Evolutionary conservation across 2,113 vertebrate species (phyloP).

Genomic region (Chrysemys picta): DNA sequence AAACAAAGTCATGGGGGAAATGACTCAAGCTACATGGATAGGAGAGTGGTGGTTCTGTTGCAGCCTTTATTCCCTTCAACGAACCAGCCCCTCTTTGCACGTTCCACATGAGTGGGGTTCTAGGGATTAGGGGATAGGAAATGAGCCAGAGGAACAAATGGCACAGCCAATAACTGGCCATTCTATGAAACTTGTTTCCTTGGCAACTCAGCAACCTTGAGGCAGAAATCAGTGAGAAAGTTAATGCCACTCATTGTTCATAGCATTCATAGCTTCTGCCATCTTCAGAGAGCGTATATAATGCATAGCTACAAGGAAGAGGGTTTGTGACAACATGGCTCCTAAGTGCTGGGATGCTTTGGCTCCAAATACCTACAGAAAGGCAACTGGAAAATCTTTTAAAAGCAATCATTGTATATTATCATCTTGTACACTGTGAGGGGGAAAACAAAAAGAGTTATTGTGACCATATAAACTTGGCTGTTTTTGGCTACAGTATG

Average conservation of each 20-base stretch:
- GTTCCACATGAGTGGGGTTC: not conserved
- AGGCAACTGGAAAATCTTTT: not conserved
- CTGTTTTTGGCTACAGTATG: not conserved
- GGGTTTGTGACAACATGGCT: not conserved
- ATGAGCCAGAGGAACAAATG: not conserved
- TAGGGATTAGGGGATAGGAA: not conserved
- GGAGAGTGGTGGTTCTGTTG: not conserved
- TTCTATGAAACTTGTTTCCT: not conserved
- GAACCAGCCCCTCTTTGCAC: accelerated
- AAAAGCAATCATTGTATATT: not conserved
- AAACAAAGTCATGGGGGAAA: not conserved
- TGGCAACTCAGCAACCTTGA: not conserved
- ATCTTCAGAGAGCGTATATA: not conserved
- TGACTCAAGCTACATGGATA: accelerated
- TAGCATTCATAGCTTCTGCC: not conserved
- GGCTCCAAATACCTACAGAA: not conserved
- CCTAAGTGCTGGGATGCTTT: not conserved
- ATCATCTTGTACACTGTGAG: not conserved
- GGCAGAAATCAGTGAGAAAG: not conserved
- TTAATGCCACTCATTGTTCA: not conserved
- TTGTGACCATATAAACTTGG: not conserved
- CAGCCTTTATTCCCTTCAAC: not conserved
- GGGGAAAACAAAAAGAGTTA: not conserved
- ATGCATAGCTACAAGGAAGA: not conserved
- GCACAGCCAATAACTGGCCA: not conserved